Evolutionary conservation across 2,797 vertebrate genomes (phyloP).

Genomic region (Gambusia yucatana): DNA sequence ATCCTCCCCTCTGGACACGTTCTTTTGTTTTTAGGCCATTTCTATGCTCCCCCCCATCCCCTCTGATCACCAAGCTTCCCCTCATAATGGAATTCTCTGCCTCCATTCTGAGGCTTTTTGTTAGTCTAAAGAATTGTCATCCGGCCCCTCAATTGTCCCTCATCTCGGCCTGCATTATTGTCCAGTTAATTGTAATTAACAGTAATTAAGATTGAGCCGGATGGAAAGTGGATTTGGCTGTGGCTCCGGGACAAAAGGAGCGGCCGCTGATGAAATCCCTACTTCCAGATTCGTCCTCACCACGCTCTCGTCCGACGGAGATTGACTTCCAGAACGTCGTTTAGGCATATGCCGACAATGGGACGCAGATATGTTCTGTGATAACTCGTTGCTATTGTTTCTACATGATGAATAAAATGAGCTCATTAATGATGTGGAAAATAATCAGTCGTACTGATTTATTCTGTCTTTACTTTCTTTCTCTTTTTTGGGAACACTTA

Average conservation of each 20-base stretch:
- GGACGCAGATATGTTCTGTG: constrained; percentile 31
- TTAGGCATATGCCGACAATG: constrained; percentile 44
- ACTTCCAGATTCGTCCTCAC: not conserved
- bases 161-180: constrained; percentile 71
- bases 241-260: constrained; percentile 36
- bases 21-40: constrained; percentile 74
- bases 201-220: constrained; percentile 69
- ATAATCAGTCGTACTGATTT: not conserved
- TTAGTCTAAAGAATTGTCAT: constrained; percentile 60
- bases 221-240: constrained; percentile 62
- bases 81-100: constrained; percentile 47
- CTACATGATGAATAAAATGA: not conserved
- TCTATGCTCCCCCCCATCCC: constrained; percentile 29
- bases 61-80: constrained; percentile 57
- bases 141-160: constrained; percentile 59
- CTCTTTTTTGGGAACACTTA: not conserved
- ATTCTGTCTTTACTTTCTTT: not conserved
- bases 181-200: constrained; percentile 74
- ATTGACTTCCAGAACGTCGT: constrained; percentile 2
- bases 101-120: constrained; percentile 54
- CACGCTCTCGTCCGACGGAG: not conserved
- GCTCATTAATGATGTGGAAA: not conserved
- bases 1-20: constrained; percentile 67
- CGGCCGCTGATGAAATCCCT: not conserved
- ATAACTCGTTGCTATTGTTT: constrained; percentile 18